These are phyloP conservation scores for Drosophila subquinaria DNA, from an alignment of 2,888 invertebrate genomes.

Conservation along the genomic window DNA sequence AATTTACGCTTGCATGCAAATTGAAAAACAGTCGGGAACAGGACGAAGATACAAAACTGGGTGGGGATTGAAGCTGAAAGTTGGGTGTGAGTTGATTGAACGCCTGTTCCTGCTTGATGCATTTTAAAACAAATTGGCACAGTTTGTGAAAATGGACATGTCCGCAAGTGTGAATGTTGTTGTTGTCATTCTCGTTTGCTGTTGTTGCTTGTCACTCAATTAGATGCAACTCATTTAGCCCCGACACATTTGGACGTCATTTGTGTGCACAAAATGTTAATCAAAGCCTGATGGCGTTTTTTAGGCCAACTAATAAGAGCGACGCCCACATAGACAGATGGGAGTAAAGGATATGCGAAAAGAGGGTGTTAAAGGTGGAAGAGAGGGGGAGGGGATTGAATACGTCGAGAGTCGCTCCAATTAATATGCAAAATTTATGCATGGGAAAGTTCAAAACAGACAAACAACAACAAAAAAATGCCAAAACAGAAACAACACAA, in stretches of 20 bases:
- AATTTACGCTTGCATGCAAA: slow-evolving; percentile 75
- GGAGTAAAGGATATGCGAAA: slow-evolving; percentile 7
- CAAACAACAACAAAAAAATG: slow-evolving; percentile 38
- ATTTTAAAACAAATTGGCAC: slow-evolving; percentile 82
- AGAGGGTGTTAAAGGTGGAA: not conserved
- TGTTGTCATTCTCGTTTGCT: not conserved
- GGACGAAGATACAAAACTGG: not conserved
- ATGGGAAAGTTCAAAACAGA: slow-evolving; percentile 78
- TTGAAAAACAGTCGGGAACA: slow-evolving; percentile 72
- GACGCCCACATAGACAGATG: slow-evolving; percentile 1
- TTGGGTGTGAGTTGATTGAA: slow-evolving; percentile 57
- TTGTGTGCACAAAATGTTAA: slow-evolving; percentile 76
- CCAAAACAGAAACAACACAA: slow-evolving; percentile 24
- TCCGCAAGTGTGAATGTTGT: slow-evolving; percentile 4
- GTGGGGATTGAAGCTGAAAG: not conserved
- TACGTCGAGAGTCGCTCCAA: slow-evolving; percentile 61
- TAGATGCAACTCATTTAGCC: slow-evolving; percentile 77
- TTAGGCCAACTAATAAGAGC: slow-evolving; percentile 71
- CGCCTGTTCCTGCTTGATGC: slow-evolving; percentile 67
- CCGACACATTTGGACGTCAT: slow-evolving; percentile 48
- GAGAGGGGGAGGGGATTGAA: not conserved
- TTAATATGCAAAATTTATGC: slow-evolving; percentile 80
- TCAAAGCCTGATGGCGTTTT: slow-evolving; percentile 75
- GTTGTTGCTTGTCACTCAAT: slow-evolving; percentile 75
- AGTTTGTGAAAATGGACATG: slow-evolving; percentile 64